Conservation (phyloP, 1,140 invertebrate genomes). For the Trissolcus basalis region DNA sequence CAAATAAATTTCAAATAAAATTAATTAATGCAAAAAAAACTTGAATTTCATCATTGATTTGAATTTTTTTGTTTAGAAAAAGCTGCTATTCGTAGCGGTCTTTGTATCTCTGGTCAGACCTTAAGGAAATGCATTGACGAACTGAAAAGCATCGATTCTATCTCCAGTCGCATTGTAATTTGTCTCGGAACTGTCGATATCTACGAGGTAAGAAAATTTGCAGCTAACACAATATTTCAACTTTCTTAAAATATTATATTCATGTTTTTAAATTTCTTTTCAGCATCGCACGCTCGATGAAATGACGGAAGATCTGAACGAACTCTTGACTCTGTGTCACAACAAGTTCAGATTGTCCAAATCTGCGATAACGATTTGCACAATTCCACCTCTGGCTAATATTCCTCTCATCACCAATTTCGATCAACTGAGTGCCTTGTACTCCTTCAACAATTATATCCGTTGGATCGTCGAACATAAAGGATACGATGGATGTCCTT, state of each 20-base stretch:
- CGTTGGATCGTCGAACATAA: constrained; percentile 15
- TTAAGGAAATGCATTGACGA: constrained; percentile 28
- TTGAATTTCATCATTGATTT: constrained; percentile 5
- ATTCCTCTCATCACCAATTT: constrained; percentile 22
- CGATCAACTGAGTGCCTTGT: constrained; percentile 18
- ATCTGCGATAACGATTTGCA: constrained; percentile 49
- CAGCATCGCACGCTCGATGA: constrained; percentile 8
- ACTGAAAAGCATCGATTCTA: constrained; percentile 16
- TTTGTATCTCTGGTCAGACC: constrained; percentile 57
- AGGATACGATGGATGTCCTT: too few relatives aligned
- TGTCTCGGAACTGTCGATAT: constrained; percentile 54
- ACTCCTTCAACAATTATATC: constrained; percentile 60
- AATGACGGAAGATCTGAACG: constrained; percentile 29
- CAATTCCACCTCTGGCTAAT: constrained; percentile 55
- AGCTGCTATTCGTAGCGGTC: constrained; percentile 45
- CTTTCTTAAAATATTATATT: background rate
- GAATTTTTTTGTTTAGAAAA: constrained; percentile 39
- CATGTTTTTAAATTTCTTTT: constrained; percentile 16
- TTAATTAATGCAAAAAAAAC: too few relatives aligned
- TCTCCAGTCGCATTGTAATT: constrained; percentile 50
- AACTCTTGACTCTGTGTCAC: constrained; percentile 26
- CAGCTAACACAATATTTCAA: background rate
- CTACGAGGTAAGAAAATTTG: constrained; percentile 32
- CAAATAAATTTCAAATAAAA: too few relatives aligned
- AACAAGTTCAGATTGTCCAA: constrained; percentile 40